Evolutionary conservation across 2,888 invertebrate species (phyloP).

Genomic region (Phyto melanocephala): DNA sequence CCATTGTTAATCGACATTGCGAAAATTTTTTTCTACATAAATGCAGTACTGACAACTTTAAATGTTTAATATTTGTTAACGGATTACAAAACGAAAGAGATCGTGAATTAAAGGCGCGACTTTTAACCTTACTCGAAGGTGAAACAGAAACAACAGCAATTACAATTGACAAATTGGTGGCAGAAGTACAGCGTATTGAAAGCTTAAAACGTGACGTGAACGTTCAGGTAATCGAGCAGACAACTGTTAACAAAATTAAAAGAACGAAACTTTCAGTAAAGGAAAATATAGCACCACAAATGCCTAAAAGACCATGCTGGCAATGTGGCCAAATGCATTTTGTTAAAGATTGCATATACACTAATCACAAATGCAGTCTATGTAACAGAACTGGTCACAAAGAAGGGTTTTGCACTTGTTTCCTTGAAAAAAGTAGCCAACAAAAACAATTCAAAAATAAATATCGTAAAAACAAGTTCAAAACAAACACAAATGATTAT

Average conservation of each 20-base stretch:
- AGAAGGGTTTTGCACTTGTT: conserved; percentile 29
- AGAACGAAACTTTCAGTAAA: not conserved
- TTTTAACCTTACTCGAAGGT: no score
- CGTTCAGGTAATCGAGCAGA: not conserved
- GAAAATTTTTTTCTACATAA: conserved; percentile 52
- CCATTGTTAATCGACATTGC: no score
- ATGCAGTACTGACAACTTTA: conserved; percentile 19
- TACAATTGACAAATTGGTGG: conserved; percentile 19
- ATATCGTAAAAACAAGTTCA: not conserved
- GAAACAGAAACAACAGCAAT: conserved; percentile 13
- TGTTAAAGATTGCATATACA: not conserved
- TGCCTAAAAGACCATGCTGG: conserved; percentile 45
- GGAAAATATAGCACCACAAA: not conserved
- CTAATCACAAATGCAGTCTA: not conserved
- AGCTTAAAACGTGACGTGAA: conserved; percentile 3
- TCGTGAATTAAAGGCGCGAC: not conserved
- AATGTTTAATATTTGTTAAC: conserved; percentile 18
- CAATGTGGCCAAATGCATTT: no score
- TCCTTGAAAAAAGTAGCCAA: not conserved
- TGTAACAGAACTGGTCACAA: conserved; percentile 38
- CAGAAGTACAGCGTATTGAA: not conserved
- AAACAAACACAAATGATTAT: no score
- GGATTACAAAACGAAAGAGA: conserved; percentile 12
- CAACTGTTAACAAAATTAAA: conserved; percentile 11
- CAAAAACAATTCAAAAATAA: not conserved